Percentiles rank a stretch among this genome's conserved stretches.
Evolutionary conservation across 2,113 vertebrate genomes (phyloP).

Genomic region (Gnathonemus longibarbis): DNA sequence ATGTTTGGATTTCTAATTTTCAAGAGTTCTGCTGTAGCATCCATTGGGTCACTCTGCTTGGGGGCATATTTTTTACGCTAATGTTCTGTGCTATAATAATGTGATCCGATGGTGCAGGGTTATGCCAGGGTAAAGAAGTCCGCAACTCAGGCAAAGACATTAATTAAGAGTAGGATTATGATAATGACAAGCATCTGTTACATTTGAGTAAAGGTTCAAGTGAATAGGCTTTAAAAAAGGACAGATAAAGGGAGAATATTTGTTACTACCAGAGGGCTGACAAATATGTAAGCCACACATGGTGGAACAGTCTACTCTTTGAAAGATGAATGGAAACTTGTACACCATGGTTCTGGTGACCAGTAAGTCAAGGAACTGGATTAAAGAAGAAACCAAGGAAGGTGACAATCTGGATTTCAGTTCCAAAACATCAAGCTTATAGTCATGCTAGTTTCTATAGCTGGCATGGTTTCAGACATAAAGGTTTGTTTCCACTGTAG

Average conservation of each 20-base stretch:
- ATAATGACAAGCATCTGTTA: background rate
- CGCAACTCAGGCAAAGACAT: background rate
- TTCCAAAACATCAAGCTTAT: background rate
- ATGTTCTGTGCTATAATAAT: background rate
- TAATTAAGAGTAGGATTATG: background rate
- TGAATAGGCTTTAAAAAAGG: background rate
- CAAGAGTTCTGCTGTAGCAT: background rate
- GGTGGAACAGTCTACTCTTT: background rate
- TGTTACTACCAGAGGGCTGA: background rate
- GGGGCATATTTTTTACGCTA: background rate
- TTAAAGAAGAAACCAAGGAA: background rate
- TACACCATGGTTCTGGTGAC: background rate
- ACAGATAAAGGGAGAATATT: background rate
- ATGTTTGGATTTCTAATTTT: background rate
- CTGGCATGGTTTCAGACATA: background rate
- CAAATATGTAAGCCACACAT: background rate
- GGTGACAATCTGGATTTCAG: background rate
- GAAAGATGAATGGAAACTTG: background rate
- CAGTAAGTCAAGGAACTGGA: background rate
- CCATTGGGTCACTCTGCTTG: background rate
- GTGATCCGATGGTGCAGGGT: background rate
- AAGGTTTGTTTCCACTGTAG: background rate
- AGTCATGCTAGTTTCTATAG: background rate
- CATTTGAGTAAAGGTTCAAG: background rate
- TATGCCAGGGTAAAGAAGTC: background rate